Evolutionary conservation across 2,888 invertebrate species (phyloP).

Genomic region (Punctoribates punctum): DNA sequence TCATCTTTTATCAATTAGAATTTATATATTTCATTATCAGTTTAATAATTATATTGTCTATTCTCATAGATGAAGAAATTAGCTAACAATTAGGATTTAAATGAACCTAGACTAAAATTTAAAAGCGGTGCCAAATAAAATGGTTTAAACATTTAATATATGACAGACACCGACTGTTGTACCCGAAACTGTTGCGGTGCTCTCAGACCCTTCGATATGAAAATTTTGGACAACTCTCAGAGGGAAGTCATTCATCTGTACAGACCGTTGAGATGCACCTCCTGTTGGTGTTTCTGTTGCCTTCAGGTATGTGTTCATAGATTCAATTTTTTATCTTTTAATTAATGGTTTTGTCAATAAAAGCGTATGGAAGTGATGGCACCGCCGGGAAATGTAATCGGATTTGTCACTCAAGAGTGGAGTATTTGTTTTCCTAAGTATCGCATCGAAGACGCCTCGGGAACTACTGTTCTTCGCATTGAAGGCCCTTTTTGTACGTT

Average conservation of each 20-base stretch:
- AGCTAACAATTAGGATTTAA: too few relatives aligned
- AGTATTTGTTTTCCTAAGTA: constrained; percentile 57
- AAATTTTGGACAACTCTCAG: constrained; percentile 72
- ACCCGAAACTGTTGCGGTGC: constrained; percentile 79
- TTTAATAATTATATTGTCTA: too few relatives aligned
- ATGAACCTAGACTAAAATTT: too few relatives aligned
- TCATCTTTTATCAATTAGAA: too few relatives aligned
- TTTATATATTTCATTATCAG: too few relatives aligned
- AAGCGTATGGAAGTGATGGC: constrained; percentile 70
- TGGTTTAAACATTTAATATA: too few relatives aligned
- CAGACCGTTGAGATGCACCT: constrained; percentile 74
- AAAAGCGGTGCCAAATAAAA: too few relatives aligned
- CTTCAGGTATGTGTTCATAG: constrained; percentile 56
- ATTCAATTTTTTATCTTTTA: neutral
- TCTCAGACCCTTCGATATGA: constrained; percentile 78
- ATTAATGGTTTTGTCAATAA: neutral
- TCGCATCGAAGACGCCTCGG: constrained; percentile 68
- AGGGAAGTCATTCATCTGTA: constrained; percentile 77
- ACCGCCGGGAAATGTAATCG: constrained; percentile 53
- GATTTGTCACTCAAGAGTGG: constrained; percentile 52
- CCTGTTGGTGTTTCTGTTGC: constrained; percentile 83
- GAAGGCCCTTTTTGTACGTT: constrained; percentile 76
- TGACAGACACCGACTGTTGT: constrained; percentile 70
- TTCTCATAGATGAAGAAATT: too few relatives aligned
- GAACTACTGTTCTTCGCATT: constrained; percentile 70